Evolutionary conservation across 2,888 invertebrate species (phyloP), one percentile per base, ranked within the genome.

Genomic region (Caenorhabditis drosophilae): DNA sequence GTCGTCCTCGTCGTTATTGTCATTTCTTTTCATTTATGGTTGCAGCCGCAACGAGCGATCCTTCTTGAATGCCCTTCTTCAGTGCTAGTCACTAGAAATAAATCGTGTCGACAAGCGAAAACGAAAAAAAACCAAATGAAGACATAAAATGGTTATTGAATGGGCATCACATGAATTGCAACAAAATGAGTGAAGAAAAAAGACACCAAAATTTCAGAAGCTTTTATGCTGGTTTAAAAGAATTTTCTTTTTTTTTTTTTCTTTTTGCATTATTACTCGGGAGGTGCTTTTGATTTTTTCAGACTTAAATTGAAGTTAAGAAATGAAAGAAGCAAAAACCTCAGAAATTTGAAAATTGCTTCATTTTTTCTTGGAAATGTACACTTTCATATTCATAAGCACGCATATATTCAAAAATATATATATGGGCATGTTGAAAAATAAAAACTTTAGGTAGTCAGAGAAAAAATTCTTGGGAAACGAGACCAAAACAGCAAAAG

Each of bases 191-290:
- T 6, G 38, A 18, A 38, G 18, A 38, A 38, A 16, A 38, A 38
- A 18, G 31, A 31, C n/a, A n/a, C n/a, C n/a, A n/a, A n/a, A n/a
- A n/a, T n/a, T n/a, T n/a, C n/a, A n/a, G n/a, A n/a, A n/a, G n/a
- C n/a, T n/a, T n/a, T n/a, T n/a, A n/a, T n/a, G n/a, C n/a, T n/a
- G n/a, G n/a, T n/a, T n/a, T n/a, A n/a, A n/a, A n/a, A n/a, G n/a
- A n/a, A n/a, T n/a, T 25, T 26, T 25, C 25, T 44, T 25, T 15
- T 44, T 12, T 44, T 26, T n/a, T 44, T 46, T 46, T 46, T 27
- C 16, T 46, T 27, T 31, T 18, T 27, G 26, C 27, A n/a, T 26
- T 25, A 44, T 26, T 44, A n/a, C 26, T 26, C 44, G n/a, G 25
- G 23, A 25, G 22, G 22, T 44, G 26, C 25, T 23, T 44, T 26